Base-by-base conservation (phyloP, 2,113 vertebrate genomes). In the Rhabdomys dilectus region DNA sequence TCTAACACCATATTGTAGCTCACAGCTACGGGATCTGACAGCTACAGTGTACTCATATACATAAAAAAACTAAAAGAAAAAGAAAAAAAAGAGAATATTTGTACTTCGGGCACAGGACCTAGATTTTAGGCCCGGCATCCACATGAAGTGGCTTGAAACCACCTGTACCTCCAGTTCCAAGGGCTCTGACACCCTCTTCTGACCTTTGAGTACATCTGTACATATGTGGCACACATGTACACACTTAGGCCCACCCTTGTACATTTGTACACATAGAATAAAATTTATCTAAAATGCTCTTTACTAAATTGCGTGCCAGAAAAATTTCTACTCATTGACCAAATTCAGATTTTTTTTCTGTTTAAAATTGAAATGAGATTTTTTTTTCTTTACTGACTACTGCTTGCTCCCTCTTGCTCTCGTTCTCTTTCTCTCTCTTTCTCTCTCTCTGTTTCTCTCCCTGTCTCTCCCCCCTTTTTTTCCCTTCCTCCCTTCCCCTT, bases 361-460 rank as follows among this genome's bases (percentile, higher is more conserved):
- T 91, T 94, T 94, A 86, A 96, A 11, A 96, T 19, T 26, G 72
- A 88, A 62, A 76, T 97, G 10, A 90, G 19, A n/a, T 94, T 91
- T 91, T 89, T 89, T 22, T 51, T 51, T 64, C 24, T 92, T 92
- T 90, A n/a, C 36, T 95, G 34, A 88, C 17, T 91, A 19, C 64
- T 62, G 24, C 22, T 26, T 24, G 60, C 62, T 26, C 24, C 7
- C 24, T 62, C 21, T 64, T 58, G 56, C 56, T 58, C 56, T 58
- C 17, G 16, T 58, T 15, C 26, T 11, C 26, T 3, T 3, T 29
- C 62, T 10, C 22, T 66, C 64, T 62, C 60, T 62, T 7, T 56
- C 56, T 58, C 56, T 21, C 60, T 62, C 22, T 26, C 60, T 62
- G 7, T 26, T 22, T 29, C 15, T 16, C 53, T 56, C 13, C 26